Evolutionary conservation across 2,797 vertebrate species (phyloP).

Genomic region (Acomys russatus): DNA sequence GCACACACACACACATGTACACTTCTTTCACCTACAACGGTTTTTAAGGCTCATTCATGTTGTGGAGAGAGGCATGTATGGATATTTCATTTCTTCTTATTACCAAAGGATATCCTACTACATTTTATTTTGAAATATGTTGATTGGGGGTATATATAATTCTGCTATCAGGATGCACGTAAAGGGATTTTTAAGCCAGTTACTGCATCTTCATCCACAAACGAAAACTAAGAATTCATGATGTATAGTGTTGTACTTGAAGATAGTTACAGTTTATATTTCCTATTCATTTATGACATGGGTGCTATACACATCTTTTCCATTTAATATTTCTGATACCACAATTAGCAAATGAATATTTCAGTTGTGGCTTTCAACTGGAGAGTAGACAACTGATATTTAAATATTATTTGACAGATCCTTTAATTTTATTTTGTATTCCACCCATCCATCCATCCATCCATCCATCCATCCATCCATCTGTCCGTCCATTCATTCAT

Average conservation of each 20-base stretch:
- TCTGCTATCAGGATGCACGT: not conserved
- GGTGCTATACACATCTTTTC: not conserved
- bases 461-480: not conserved
- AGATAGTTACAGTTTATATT: not conserved
- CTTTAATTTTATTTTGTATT: constrained; percentile 28
- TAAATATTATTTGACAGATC: not conserved
- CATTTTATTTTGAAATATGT: not conserved
- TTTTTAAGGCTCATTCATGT: not conserved
- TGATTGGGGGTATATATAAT: not conserved
- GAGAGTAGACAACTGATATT: not conserved
- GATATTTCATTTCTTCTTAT: constrained; percentile 5
- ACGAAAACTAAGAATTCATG: not conserved
- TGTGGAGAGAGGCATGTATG: not conserved
- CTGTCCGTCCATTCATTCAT: not conserved
- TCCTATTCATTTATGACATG: constrained; percentile 20
- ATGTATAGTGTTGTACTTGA: not conserved
- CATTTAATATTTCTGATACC: constrained; percentile 38
- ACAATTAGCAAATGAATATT: not conserved
- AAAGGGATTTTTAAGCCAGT: not conserved
- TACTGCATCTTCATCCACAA: not conserved
- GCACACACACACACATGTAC: too few species aligned
- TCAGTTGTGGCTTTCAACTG: not conserved
- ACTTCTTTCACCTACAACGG: not conserved
- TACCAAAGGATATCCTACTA: not conserved
- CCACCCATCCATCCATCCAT: not conserved